A percentile compares a stretch with the other conserved stretches of the same genome.
These are phyloP conservation scores for Siderastrea siderea DNA, from an alignment of 92 coral and sea anemone species.

Conservation along the genomic window DNA sequence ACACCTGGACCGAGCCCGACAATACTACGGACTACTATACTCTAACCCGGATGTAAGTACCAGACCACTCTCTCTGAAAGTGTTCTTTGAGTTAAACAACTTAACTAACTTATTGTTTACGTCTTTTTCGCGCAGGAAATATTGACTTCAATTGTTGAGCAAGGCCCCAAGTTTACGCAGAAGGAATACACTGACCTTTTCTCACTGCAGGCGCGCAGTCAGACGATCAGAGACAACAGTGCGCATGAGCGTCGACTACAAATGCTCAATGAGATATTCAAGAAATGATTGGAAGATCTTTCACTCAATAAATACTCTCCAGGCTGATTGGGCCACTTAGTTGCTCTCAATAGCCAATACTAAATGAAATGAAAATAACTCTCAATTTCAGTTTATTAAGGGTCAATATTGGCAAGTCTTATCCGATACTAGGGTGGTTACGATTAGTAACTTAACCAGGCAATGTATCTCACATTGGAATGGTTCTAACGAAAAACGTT, in stretches of 20 bases:
- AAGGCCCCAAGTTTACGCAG: conserved; percentile 92
- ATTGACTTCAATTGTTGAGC: conserved; percentile 89
- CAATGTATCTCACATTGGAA: no score
- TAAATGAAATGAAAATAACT: no score
- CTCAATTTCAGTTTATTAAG: no score
- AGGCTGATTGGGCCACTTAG: conserved; percentile 30
- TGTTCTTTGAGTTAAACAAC: neutral
- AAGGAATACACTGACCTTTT: conserved; percentile 81
- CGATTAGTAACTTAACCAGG: no score
- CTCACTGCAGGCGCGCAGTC: conserved; percentile 89
- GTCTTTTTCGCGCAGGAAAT: conserved; percentile 65
- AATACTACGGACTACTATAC: conserved; percentile 94
- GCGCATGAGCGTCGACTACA: conserved; percentile 78
- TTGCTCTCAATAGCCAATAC: no score
- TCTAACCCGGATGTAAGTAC: conserved; percentile 89
- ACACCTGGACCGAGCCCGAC: conserved; percentile 95
- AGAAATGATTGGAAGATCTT: conserved; percentile 22
- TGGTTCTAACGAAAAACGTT: no score
- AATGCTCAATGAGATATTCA: conserved; percentile 85
- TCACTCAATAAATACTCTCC: no score
- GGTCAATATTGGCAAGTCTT: no score
- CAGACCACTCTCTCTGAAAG: neutral
- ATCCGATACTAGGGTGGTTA: no score
- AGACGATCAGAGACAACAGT: conserved; percentile 87
- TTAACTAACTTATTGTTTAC: neutral